Base-by-base conservation (phyloP, 1,140 invertebrate genomes). In the Anthonomus grandis region DNA sequence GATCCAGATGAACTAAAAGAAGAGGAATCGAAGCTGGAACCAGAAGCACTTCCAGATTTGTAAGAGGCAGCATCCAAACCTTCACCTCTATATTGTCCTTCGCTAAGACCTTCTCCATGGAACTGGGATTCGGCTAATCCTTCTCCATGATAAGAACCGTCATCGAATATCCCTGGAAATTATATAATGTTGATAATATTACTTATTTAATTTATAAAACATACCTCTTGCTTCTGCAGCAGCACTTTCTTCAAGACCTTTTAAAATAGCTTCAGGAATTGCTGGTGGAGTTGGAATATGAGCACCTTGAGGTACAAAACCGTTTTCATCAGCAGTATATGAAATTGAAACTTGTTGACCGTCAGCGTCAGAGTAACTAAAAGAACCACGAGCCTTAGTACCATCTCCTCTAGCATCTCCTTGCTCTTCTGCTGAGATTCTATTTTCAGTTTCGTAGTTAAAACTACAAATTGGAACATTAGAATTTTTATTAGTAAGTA, bases 401-500 rank as follows among this genome's bases (percentile, higher is more conserved):
- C 69, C 65, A 10, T 70, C 66, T 12, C 56, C 56, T 22, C 74
- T 70, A 0, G 67, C 46, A 24, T 74, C 73, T 5, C 81, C 82
- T 37, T 70, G 67, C 61, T 83, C 81, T 59, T 82, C 70, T 10
- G 73, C 76, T 2, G 69, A 53, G 48, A 82, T 83, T 5, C 81
- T 81, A 57, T 84, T 82, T 6, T 70, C 79, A 10, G 79, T 82
- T 65, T 83, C 80, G 64, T 76, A 84, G 19, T 75, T 74, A 67
- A 78, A 80, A 60, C 78, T 77, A 69, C 77, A 22, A n/a, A 23
- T 13, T 18, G 9, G 2, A 34, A 49, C 5, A 31, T 49, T 36
- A 19, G 27, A 37, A 34, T 12, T 31, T 31, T 37, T 38, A 15
- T 38, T 12, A 36, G 2, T 39, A 15, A 48, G 13, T 39, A 10